Evolutionary conservation across 1,140 invertebrate species (phyloP), one percentile per base, ranked within the genome.

Genomic region (Phenacoccus solenopsis): DNA sequence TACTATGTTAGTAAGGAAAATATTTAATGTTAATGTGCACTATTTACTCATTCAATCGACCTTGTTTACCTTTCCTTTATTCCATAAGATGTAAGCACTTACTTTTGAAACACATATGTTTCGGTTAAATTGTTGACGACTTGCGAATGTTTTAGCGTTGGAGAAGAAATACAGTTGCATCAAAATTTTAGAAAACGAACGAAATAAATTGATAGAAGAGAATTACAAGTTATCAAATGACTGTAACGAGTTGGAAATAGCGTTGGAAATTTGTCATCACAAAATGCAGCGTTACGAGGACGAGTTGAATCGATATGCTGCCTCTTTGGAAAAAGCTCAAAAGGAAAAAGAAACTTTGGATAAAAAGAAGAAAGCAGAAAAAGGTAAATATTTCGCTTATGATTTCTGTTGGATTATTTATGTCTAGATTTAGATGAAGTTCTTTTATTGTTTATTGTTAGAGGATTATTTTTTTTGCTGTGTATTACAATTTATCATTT

Each of bases 121-220:
- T 64, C n/a, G n/a, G n/a, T n/a, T n/a, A n/a, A n/a, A n/a, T n/a
- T n/a, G n/a, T n/a, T n/a, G n/a, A n/a, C n/a, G n/a, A n/a, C n/a
- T n/a, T n/a, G n/a, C n/a, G n/a, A n/a, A n/a, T 59, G 21, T 59
- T 64, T 64, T 64, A 64, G 59, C 21, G 21, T 64, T 64, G 25
- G 22, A 64, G 16, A 64, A 64, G 9, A 64, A 64, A 27, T 64
- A 64, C 25, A 24, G 25, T 10, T 27, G 25, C 16, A 22, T 64
- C 10, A 64, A 20, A 24, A 27, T 25, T 27, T 20, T 64, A 2
- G 59, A 64, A 64, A 27, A 24, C 9, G 59, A 64, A 25, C 59
- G 22, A 27, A 16, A 64, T 64, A 64, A 64, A 64, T 10, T 64
- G 20, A 9, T 10, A 25, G 25, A 25, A 24, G 59, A 64, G 25